Evolutionary conservation across 2,888 invertebrate species (phyloP).

Genomic region (Leptinotarsa peninsularis): DNA sequence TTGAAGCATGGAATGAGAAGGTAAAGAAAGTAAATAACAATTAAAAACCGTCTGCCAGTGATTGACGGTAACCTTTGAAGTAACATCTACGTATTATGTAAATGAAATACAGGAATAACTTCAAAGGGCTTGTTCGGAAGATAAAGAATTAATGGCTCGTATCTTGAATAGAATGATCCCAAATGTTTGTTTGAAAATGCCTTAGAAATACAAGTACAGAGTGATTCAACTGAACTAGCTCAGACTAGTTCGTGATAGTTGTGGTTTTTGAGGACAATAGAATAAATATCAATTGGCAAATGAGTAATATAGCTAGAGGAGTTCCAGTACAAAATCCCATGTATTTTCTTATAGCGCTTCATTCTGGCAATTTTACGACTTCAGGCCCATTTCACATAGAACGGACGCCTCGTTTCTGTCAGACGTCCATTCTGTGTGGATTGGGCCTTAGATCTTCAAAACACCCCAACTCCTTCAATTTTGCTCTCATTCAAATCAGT

Average conservation of each 20-base stretch:
- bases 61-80: conserved; percentile 17
- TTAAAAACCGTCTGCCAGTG: conserved; percentile 11
- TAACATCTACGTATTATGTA: conserved; percentile 17
- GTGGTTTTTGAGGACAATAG: too few species aligned
- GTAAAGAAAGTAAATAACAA: conserved; percentile 15
- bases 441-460: too few species aligned
- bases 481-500: too few species aligned
- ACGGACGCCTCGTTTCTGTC: too few species aligned
- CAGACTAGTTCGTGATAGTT: background rate
- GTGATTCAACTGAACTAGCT: background rate
- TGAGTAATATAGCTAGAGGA: too few species aligned
- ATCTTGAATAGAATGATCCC: background rate
- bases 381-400: too few species aligned
- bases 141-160: background rate
- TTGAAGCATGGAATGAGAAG: conserved; percentile 1
- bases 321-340: too few species aligned
- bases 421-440: too few species aligned
- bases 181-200: background rate
- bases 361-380: too few species aligned
- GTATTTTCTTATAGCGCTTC: too few species aligned
- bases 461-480: too few species aligned
- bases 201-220: background rate
- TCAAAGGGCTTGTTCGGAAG: conserved; percentile 8
- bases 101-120: conserved; percentile 12
- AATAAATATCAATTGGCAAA: too few species aligned